Base-by-base conservation (phyloP, 2,888 invertebrate species). In the Arenicola marina region DNA sequence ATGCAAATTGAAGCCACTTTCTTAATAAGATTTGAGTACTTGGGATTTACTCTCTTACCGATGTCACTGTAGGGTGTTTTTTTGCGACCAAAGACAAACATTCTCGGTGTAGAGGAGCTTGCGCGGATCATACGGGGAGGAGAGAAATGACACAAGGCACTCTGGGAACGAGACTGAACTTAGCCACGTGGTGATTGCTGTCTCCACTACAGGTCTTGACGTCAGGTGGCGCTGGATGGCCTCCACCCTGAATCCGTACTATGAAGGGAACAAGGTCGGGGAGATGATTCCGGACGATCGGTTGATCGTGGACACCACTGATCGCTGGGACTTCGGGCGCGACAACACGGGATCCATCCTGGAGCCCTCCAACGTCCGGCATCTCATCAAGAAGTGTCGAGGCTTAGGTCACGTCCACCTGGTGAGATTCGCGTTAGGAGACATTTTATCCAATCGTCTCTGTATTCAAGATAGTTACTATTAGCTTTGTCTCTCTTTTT, bases 261-360 rank as follows among this genome's bases (percentile, higher is more conserved):
- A 93, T 74, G 95, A 96, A 84, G 93, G 91, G 0, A 95, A 94
- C 83, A 86, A 88, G 0, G 82, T 88, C 0, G 87, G 87, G 1
- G 88, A 89, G 87, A 88, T 88, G 86, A 90, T 97, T 38, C 88
- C 88, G 46, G 93, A 96, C 83, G 95, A 96, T 80, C 87, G 93
- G 2, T 76, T 83, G 58, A 91, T 96, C 76, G 86, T 89, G 51
- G 87, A 89, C 75, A 93, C 94, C 0, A 78, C 90, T 34, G 82
- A 88, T 21, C 87, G 91, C 76, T 97, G 97, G 97, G 86, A 88
- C 70, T 97, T 95, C 84, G 93, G 95, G 1, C 83, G 82, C 1
- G 93, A 95, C 81, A 87, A 89, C 72, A 92, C 93, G 0, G 97
- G 97, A 0, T 89, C 97, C 83, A 86, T 97, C 1, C 90, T 91